Evolutionary conservation across 2,888 invertebrate species (phyloP).

Genomic region (Poecilus cupreus): DNA sequence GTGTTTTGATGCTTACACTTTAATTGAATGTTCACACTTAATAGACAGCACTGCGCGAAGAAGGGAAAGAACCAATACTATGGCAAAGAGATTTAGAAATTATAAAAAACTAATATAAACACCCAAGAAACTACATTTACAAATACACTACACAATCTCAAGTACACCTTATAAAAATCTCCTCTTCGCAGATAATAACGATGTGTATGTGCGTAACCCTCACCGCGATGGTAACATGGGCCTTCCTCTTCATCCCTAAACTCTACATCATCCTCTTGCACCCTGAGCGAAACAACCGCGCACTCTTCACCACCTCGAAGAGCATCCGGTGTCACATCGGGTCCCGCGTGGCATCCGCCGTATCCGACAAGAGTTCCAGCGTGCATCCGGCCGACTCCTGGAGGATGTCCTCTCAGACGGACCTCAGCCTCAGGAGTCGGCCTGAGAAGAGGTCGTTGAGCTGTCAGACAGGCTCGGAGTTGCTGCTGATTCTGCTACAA

Average conservation of each 20-base stretch:
- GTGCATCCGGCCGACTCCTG: constrained; percentile 51
- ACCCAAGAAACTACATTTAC: too few species aligned
- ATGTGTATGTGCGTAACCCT: constrained; percentile 83
- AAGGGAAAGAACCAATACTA: too few species aligned
- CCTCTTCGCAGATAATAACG: constrained; percentile 65
- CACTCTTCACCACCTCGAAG: constrained; percentile 84
- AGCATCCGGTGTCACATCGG: constrained; percentile 81
- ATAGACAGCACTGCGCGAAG: too few species aligned
- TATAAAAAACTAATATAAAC: too few species aligned
- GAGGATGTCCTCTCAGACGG: constrained; percentile 47
- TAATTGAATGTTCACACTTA: too few species aligned
- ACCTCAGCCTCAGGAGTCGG: constrained; percentile 52
- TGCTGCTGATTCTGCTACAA: constrained; percentile 69
- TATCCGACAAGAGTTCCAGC: constrained; percentile 70
- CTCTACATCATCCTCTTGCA: constrained; percentile 84
- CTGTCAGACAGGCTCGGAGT: constrained; percentile 72
- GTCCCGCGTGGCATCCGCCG: constrained; percentile 72
- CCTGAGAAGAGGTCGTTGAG: constrained; percentile 70
- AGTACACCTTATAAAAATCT: neutral
- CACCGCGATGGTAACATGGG: constrained; percentile 82
- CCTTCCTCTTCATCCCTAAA: constrained; percentile 85
- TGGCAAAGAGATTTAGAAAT: too few species aligned
- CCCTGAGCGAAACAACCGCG: constrained; percentile 85
- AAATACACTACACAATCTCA: too few species aligned
- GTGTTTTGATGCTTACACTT: too few species aligned